A percentile compares a stretch with the other conserved stretches of the same genome.
These are phyloP conservation scores for Antidorcas marsupialis DNA, from an alignment of 2,113 vertebrate species.

Conservation along the genomic window DNA sequence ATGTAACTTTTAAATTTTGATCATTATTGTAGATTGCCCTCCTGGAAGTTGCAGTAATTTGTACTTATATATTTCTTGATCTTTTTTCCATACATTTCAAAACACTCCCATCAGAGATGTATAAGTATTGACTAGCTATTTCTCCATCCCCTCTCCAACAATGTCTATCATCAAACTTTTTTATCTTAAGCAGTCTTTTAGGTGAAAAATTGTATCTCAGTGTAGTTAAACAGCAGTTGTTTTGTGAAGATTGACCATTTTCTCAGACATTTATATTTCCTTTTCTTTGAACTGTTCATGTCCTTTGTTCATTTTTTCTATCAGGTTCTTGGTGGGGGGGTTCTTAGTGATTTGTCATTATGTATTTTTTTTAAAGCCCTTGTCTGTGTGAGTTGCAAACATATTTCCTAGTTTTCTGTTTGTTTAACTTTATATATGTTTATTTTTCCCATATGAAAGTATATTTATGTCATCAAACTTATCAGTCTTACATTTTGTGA, in stretches of 20 bases:
- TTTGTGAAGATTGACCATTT: background rate
- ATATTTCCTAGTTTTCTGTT: conserved; percentile 3
- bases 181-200: background rate
- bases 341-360: background rate
- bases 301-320: conserved; percentile 8
- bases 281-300: background rate
- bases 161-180: background rate
- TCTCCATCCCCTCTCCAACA: background rate
- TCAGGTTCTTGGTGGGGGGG: background rate
- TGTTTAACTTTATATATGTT: background rate
- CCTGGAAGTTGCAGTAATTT: background rate
- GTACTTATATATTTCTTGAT: background rate
- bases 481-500: background rate
- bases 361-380: background rate
- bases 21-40: background rate
- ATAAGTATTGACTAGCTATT: background rate
- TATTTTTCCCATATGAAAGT: background rate
- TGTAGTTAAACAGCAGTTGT: background rate
- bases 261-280: background rate
- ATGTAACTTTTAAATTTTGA: background rate
- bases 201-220: background rate
- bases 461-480: conserved; percentile 1
- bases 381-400: conserved; percentile 21
- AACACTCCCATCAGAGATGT: background rate
- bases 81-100: background rate